These are phyloP conservation scores for Pammene aurita DNA, from an alignment of 2,888 invertebrate genomes.

Conservation along the genomic window DNA sequence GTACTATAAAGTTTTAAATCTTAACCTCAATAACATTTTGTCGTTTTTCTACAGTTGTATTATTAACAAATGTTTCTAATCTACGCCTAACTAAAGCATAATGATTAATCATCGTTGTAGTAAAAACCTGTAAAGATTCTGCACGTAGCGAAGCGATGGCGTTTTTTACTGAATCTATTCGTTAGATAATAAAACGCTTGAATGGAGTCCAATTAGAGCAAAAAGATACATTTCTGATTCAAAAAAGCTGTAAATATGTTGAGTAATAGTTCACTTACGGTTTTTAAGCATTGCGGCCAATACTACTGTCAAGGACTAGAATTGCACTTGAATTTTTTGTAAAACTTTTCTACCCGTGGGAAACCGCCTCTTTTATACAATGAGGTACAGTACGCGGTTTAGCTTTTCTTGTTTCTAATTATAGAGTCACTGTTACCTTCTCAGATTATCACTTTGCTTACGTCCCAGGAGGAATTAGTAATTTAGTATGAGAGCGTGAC, in stretches of 20 bases:
- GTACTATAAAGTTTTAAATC: too few species aligned
- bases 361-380: slow-evolving; percentile 28
- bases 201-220: slow-evolving; percentile 30
- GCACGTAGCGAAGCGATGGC: slow-evolving; percentile 11
- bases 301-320: slow-evolving; percentile 45
- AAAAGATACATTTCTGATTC: slow-evolving; percentile 13
- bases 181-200: slow-evolving; percentile 37
- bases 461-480: too few species aligned
- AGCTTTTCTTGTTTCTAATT: neutral
- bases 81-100: neutral
- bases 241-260: slow-evolving; percentile 24
- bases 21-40: neutral
- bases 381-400: slow-evolving; percentile 6
- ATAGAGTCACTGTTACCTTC: neutral
- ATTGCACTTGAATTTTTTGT: slow-evolving; percentile 43
- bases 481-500: too few species aligned
- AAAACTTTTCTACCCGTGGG: slow-evolving; percentile 38
- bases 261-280: slow-evolving; percentile 8
- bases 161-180: slow-evolving; percentile 18
- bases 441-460: neutral
- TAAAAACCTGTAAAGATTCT: slow-evolving; percentile 18
- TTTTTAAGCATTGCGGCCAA: slow-evolving; percentile 35
- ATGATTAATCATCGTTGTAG: slow-evolving; percentile 4
- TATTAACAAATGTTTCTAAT: neutral
- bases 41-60: neutral